Evolutionary conservation across 2,888 invertebrate species (phyloP).

Genomic region (Ischnura elegans): DNA sequence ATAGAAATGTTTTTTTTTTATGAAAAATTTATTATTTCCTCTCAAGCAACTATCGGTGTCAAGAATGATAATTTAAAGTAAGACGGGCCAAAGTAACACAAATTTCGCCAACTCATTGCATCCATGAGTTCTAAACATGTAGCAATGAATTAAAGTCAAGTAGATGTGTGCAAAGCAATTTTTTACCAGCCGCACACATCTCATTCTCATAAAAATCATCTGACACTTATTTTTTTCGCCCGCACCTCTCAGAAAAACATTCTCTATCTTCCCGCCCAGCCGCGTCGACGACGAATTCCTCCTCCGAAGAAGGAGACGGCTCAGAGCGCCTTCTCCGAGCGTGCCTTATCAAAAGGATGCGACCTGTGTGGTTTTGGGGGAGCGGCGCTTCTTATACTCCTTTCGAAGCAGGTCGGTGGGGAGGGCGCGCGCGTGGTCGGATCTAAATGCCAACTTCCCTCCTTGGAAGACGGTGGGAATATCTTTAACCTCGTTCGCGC

Average conservation of each 20-base stretch:
- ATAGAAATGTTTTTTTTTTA: no score
- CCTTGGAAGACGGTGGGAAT: background rate
- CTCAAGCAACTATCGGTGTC: no score
- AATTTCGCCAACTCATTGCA: no score
- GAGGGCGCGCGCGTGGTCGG: background rate
- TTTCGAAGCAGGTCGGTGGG: background rate
- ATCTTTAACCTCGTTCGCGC: background rate
- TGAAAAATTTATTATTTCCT: no score
- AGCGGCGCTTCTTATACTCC: background rate
- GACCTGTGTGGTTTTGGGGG: background rate
- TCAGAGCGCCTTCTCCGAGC: background rate
- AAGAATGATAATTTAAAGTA: no score
- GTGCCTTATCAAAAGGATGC: constrained; percentile 45
- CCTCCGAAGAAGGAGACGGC: background rate
- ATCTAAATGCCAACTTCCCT: background rate
- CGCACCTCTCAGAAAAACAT: background rate
- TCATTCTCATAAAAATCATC: no score
- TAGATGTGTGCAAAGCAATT: no score
- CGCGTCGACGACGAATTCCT: background rate
- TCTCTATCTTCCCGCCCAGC: background rate
- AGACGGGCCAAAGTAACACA: no score
- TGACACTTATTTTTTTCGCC: no score
- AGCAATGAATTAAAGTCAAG: no score
- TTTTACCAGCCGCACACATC: no score
- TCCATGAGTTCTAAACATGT: no score